A percentile compares a stretch with the other conserved stretches of the same genome.
Evolutionary conservation across 2,888 invertebrate genomes (phyloP).

Genomic region (Sturmia bella): DNA sequence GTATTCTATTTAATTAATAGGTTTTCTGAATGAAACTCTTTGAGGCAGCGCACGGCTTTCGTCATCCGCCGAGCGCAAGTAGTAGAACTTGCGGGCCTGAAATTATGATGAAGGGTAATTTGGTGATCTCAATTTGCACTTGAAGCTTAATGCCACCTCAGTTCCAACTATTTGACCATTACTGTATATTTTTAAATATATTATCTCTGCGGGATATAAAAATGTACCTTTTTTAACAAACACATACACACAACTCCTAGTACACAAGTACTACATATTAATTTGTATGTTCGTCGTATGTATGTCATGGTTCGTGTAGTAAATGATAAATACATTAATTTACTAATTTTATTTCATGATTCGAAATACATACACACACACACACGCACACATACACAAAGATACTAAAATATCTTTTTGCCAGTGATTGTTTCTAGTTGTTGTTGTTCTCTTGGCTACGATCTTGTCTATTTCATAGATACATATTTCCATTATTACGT

Average conservation of each 20-base stretch:
- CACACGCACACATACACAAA: neutral
- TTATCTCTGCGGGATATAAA: neutral
- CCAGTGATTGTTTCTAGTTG: constrained; percentile 34
- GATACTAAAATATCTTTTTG: neutral
- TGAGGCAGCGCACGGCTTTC: too few relatives aligned
- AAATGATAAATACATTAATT: constrained; percentile 70
- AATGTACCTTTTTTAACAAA: constrained; percentile 4
- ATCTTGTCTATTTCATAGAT: constrained; percentile 47
- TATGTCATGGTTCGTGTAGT: constrained; percentile 70
- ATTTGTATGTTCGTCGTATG: constrained; percentile 54
- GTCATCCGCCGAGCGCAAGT: too few relatives aligned
- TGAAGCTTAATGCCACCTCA: neutral
- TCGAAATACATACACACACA: constrained; percentile 42
- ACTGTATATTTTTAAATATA: neutral
- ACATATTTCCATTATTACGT: constrained; percentile 38
- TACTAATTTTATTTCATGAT: constrained; percentile 65
- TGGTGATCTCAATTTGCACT: too few relatives aligned
- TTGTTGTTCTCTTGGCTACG: constrained; percentile 49
- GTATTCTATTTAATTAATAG: too few relatives aligned
- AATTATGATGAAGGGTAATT: too few relatives aligned
- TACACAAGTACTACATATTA: constrained; percentile 38
- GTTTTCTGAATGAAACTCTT: too few relatives aligned
- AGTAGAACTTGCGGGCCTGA: too few relatives aligned
- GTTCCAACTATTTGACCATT: neutral
- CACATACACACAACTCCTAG: neutral